Evolutionary conservation across 2,888 invertebrate species (phyloP), one percentile per base, ranked within the genome.

Genomic region (Sinohyriopsis cumingii): DNA sequence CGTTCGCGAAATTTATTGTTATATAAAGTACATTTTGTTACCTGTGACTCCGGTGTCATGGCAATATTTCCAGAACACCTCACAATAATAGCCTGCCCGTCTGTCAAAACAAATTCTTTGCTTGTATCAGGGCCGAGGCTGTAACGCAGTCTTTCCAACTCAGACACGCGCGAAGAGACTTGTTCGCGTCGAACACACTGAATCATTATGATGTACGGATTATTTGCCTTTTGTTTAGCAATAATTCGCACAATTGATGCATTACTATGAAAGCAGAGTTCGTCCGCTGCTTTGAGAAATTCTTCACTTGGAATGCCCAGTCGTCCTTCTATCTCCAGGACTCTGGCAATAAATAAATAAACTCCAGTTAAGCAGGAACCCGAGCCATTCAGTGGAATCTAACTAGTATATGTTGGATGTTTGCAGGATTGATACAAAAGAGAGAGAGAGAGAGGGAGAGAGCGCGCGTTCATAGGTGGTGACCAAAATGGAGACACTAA

Each of bases 131-230:
- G 64, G 5, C 64, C 64, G 12, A 24, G 9, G 19, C 55, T 55
- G 55, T 64, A 64, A 1, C 64, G 56, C 20, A 64, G 55, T 15
- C 22, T 22, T 20, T 24, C 55, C 15, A 64, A 20, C 55, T 64
- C 64, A 20, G 64, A 25, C 12, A 64, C n/a, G 9, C 64, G 64
- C 9, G 64, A 55, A 12, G n/a, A 20, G 9, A 64, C 28, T 33
- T 64, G 55, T 0, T 64, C 64, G 5, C 64, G 55, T 25, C 64
- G 19, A 25, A 64, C 24, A 55, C 64, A 64, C 19, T 64, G 64
- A 12, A 64, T 24, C 24, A 64, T 64, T 12, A 64, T 19, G 6
- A 19, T 64, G 4, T 55, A 28, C 0, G 22, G 64, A 25, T 64
- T 25, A n/a, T 64, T 56, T 15, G 28, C 28, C 55, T 20, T 55